phyloP scores from a whole-genome alignment of 2,797 vertebrate species.

The Clarias fuscus region DNA sequence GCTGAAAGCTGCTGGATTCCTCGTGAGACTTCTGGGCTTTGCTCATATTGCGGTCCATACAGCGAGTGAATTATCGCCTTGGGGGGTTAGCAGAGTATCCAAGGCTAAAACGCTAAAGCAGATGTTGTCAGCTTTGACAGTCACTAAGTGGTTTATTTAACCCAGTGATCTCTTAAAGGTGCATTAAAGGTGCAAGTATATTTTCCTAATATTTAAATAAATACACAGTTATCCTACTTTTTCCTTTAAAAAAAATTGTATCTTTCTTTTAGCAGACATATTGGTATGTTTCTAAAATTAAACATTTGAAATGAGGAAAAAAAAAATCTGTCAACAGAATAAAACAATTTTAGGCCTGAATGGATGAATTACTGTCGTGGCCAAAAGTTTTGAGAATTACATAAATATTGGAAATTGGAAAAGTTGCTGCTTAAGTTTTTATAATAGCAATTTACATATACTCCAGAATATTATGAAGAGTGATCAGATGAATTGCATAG shows the following conservation, averaged over 20 bases:
- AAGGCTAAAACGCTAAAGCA: slow-evolving; percentile 46
- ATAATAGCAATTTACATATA: no score
- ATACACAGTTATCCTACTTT: background rate
- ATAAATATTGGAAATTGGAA: no score
- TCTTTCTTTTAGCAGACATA: background rate
- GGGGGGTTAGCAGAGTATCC: slow-evolving; percentile 44
- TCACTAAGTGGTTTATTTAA: slow-evolving; percentile 29
- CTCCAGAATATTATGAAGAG: no score
- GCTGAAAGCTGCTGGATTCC: slow-evolving; percentile 66
- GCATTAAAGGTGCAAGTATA: background rate
- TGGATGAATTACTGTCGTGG: background rate
- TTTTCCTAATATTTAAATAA: background rate
- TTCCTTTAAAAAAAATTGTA: background rate
- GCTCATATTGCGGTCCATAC: slow-evolving; percentile 52
- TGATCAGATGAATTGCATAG: no score
- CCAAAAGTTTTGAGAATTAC: no score
- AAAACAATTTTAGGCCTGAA: background rate
- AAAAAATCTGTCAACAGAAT: background rate
- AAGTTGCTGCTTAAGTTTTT: no score
- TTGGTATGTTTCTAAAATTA: background rate
- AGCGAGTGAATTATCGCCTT: slow-evolving; percentile 69
- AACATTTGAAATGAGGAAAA: background rate
- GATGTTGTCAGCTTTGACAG: slow-evolving; percentile 44
- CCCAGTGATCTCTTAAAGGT: background rate
- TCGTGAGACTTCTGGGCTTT: slow-evolving; percentile 55